Base-by-base conservation (phyloP, 2,113 vertebrate genomes). In the Heterotilapia buettikoferi region DNA sequence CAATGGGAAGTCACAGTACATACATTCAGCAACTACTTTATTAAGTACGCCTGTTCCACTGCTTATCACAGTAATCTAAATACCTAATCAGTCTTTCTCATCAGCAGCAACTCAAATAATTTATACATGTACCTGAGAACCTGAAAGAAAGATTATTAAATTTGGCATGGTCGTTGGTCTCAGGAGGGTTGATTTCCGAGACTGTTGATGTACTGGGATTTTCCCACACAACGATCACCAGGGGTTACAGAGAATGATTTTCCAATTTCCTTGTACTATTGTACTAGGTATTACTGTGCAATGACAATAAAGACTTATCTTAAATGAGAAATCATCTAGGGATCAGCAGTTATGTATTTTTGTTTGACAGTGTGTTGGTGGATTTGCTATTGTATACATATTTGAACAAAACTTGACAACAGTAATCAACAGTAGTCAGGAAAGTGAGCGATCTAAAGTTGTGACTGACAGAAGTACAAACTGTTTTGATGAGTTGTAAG, bases 1-100 rank as follows among this genome's bases (percentile, higher is more conserved):
- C 26, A 31, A 14, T 59, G 57, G 57, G 5, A 61, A 61, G 57
- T 61, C 57, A 18, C 26, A 31, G 31, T 0, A 59, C 26, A 61
- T 33, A 61, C 29, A 61, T 33, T 61, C 57, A 61, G 6, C 29
- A 3, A 29, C 0, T 31, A 33, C 4, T 61, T 33, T 0, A 31
- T 10, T 19, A 61, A 19, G 29, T 61, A 19, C 2, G 14, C 57
- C 14, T 33, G 16, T 61, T 61, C 5, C 16, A 61, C 57, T 61
- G 9, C 57, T 61, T 18, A 9, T 18, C 57, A 6, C 16, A 10
- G 57, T 18, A 61, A 61, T 61, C 29, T 18, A 61, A 31, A 61
- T 4, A 31, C 1, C 14, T 59, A 59, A 31, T 18, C 57, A 31
- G 26, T 31, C 14, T 31, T 31, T 59, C 57, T 59, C 57, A 31